Evolutionary conservation across 1,140 invertebrate species (phyloP).

Genomic region (Hyles euphorbiae): DNA sequence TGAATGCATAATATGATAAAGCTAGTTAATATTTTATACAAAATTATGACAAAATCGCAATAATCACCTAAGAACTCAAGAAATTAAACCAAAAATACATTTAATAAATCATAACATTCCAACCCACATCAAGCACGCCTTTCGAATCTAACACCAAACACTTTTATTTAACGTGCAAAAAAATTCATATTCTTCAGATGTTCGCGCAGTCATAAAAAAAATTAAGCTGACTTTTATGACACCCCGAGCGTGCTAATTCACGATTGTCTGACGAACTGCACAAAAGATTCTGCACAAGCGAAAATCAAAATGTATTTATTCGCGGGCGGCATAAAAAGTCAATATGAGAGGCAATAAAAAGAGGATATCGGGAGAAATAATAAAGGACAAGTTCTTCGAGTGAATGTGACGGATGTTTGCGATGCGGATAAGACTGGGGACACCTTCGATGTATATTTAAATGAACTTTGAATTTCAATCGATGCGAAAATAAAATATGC

Average conservation of each 20-base stretch:
- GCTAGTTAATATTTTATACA: too few relatives aligned
- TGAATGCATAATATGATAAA: too few relatives aligned
- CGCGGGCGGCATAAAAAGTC: slow-evolving; percentile 67
- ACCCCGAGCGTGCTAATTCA: slow-evolving; percentile 58
- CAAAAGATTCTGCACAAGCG: slow-evolving; percentile 51
- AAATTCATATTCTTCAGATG: not conserved
- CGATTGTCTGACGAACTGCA: slow-evolving; percentile 46
- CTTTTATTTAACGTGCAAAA: not conserved
- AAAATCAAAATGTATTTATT: slow-evolving; percentile 75
- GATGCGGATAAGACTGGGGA: slow-evolving; percentile 69
- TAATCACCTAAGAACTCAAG: too few relatives aligned
- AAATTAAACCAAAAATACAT: too few relatives aligned
- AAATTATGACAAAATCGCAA: too few relatives aligned
- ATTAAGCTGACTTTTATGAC: slow-evolving; percentile 27
- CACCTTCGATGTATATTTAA: slow-evolving; percentile 31
- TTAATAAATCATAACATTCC: too few relatives aligned
- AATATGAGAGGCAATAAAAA: slow-evolving; percentile 74
- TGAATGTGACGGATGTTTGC: slow-evolving; percentile 73
- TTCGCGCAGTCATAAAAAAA: slow-evolving; percentile 1
- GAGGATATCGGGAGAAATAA: slow-evolving; percentile 72
- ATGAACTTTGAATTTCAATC: too few relatives aligned
- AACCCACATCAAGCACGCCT: too few relatives aligned
- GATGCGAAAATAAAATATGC: too few relatives aligned
- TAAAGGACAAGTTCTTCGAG: slow-evolving; percentile 72
- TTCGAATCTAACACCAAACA: too few relatives aligned